Conservation (phyloP, 2,113 vertebrate species). For the Aegotheles bennettii region DNA sequence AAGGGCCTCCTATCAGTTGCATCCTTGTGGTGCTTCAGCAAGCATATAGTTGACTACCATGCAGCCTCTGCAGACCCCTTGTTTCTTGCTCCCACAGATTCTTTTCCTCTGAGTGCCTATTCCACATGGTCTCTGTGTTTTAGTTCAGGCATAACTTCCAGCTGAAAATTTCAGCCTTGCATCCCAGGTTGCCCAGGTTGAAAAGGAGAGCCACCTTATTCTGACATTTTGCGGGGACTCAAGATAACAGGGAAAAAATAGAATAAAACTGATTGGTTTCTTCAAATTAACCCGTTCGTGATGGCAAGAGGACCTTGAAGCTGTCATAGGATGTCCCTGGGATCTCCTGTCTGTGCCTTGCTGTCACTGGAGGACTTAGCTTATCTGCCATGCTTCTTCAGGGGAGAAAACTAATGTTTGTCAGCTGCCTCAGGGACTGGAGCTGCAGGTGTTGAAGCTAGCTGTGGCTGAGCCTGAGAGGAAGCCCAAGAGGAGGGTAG, state of each 20-base stretch:
- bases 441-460: neutral
- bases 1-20: neutral
- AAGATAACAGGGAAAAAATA: neutral
- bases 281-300: neutral
- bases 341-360: neutral
- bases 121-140: neutral
- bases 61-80: neutral
- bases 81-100: neutral
- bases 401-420: neutral
- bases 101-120: neutral
- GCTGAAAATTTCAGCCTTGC: neutral
- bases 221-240: neutral
- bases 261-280: neutral
- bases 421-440: neutral
- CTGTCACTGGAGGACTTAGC: neutral
- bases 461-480: neutral
- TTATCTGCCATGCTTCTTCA: neutral
- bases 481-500: neutral
- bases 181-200: neutral
- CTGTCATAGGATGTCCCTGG: accelerated
- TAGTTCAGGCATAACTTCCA: neutral
- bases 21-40: neutral
- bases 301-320: neutral
- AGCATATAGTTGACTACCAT: neutral
- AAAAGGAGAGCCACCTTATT: neutral